A percentile compares a stretch with the other conserved stretches of the same genome.
Evolutionary conservation across 2,888 invertebrate genomes (phyloP).

Genomic region (Eumacrocentrus americanus): DNA sequence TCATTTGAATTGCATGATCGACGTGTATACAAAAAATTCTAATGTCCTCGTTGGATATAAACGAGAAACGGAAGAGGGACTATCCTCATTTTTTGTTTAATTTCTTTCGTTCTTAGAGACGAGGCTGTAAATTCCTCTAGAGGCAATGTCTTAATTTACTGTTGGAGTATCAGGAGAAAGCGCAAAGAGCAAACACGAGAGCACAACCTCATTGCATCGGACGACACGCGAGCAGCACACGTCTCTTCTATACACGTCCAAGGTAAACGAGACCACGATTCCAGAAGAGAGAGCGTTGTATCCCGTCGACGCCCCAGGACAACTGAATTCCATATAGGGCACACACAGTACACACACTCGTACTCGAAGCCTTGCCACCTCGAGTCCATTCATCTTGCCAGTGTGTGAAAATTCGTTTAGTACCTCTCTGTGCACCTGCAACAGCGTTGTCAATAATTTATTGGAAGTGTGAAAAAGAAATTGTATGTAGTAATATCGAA

Average conservation of each 20-base stretch:
- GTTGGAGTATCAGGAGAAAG: background rate
- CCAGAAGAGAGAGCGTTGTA: background rate
- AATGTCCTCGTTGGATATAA: background rate
- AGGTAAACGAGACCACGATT: conserved; percentile 23
- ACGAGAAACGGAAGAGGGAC: background rate
- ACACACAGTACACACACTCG: background rate
- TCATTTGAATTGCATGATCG: background rate
- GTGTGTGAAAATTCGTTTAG: conserved; percentile 1
- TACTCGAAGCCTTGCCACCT: background rate
- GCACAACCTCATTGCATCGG: background rate
- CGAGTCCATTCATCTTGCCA: conserved; percentile 9
- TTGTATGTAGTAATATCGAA: background rate
- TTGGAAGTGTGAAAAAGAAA: conserved; percentile 5
- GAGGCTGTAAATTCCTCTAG: conserved; percentile 4
- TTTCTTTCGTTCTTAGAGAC: too few relatives aligned
- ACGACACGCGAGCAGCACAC: conserved; percentile 8
- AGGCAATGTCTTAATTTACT: background rate
- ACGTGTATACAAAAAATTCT: background rate
- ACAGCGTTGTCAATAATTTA: conserved; percentile 9
- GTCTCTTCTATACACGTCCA: conserved; percentile 1
- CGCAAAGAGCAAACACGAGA: conserved; percentile 12
- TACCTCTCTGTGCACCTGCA: background rate
- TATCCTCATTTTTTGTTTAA: background rate
- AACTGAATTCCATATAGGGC: conserved; percentile 15
- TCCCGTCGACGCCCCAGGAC: conserved; percentile 22